Conservation (phyloP, 2,888 invertebrate species). For the Synergus umbraculus region DNA sequence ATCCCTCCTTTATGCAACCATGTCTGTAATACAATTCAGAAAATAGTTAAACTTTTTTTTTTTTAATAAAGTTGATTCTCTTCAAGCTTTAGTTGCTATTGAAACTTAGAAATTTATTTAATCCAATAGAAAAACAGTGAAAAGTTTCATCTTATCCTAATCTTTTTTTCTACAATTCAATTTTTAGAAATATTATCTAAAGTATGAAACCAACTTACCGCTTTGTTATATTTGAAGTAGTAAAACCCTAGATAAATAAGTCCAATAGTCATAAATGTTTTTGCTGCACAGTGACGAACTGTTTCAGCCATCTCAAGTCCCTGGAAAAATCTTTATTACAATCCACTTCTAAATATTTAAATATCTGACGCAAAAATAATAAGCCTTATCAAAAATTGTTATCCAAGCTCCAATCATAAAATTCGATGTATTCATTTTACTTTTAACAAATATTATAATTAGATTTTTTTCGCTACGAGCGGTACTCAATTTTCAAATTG, state of each 20-base stretch:
- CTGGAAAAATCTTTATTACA: conserved; percentile 75
- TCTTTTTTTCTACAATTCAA: neutral
- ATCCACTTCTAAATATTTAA: too few relatives aligned
- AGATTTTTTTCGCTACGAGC: neutral
- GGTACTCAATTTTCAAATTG: too few relatives aligned
- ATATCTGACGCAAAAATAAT: neutral
- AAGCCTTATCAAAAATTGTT: neutral
- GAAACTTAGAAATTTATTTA: too few relatives aligned
- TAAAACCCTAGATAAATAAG: conserved; percentile 82
- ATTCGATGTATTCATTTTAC: too few relatives aligned
- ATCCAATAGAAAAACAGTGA: too few relatives aligned
- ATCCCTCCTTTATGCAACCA: conserved; percentile 89
- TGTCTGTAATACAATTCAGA: conserved; percentile 78
- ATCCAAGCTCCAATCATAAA: neutral
- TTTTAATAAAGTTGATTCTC: too few relatives aligned
- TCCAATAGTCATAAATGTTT: conserved; percentile 79
- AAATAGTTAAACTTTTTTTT: neutral
- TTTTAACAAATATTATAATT: conserved; percentile 5
- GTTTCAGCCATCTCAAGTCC: conserved; percentile 80
- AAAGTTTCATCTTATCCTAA: too few relatives aligned
- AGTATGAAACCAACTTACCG: conserved; percentile 80
- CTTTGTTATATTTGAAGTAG: conserved; percentile 89
- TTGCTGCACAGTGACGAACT: conserved; percentile 83
- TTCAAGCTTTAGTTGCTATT: too few relatives aligned
- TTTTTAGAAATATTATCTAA: conserved; percentile 11